Evolutionary conservation across 1,140 invertebrate genomes (phyloP).

Genomic region (Drosophila elegans): DNA sequence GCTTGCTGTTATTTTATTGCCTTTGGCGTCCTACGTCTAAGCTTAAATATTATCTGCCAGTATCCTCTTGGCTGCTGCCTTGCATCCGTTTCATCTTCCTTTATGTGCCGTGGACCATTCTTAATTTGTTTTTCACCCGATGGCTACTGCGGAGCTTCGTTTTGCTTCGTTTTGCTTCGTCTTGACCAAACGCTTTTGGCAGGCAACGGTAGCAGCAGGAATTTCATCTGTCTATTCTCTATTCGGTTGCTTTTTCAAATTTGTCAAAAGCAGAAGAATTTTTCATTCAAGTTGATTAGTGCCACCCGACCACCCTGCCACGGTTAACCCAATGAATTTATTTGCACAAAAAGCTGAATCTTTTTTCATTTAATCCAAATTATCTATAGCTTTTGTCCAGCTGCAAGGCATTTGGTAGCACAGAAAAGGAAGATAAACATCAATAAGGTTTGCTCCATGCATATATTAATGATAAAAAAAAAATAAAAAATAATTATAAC

Average conservation of each 20-base stretch:
- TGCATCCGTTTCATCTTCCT: not conserved
- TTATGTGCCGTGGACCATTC: conserved; percentile 11
- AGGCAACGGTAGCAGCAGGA: conserved; percentile 11
- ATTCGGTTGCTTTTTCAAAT: conserved; percentile 14
- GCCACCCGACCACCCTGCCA: not conserved
- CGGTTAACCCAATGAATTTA: conserved; percentile 21
- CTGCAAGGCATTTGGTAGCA: too few relatives aligned
- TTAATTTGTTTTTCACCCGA: conserved; percentile 42
- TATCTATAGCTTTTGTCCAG: conserved; percentile 2
- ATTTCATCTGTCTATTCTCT: conserved; percentile 9
- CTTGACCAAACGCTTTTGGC: conserved; percentile 12
- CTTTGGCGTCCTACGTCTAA: conserved; percentile 8
- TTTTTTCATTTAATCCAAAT: conserved; percentile 4
- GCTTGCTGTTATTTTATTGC: conserved; percentile 17
- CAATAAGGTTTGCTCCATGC: too few relatives aligned
- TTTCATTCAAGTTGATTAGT: conserved; percentile 50
- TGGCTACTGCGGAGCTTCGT: conserved; percentile 10
- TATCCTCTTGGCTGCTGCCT: not conserved
- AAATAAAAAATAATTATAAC: too few relatives aligned
- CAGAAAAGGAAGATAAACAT: not conserved
- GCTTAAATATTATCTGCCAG: conserved; percentile 28
- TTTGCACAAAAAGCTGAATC: conserved; percentile 12
- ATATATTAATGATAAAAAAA: too few relatives aligned
- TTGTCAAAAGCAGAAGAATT: conserved; percentile 44
- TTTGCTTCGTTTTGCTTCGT: conserved; percentile 7